Base-by-base conservation (phyloP, 2,797 vertebrate species). In the Sebastes minor region DNA sequence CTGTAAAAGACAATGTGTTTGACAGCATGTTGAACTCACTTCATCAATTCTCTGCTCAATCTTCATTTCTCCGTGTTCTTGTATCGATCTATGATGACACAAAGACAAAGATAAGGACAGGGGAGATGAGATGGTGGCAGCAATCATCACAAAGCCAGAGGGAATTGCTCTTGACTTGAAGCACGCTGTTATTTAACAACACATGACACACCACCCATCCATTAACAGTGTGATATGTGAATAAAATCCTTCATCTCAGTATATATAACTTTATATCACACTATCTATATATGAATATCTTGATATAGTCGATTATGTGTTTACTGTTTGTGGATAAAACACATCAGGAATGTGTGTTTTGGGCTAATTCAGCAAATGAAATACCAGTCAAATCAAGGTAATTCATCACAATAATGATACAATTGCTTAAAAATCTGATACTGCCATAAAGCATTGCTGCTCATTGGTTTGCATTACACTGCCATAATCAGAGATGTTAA, bases 21-120 rank as follows among this genome's bases (percentile, higher is more conserved):
- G 23, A 57, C 46, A 20, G 18, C 27, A 32, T 30, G 35, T 77
- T 4, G 25, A 66, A 97, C 97, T 93, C 89, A 99, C 99, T 95
- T 99, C 98, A 89, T 99, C 97, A 89, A 99, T 98, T 94, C 94
- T 98, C 91, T 96, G 97, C 80, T 98, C 97, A 81, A 99, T 95
- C 92, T 97, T 97, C 81, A 97, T 92, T 82, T 99, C 97, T 22
- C 96, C 96, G 0, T 97, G 96, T 90, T 99, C 98, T 92, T 99
- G 98, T 89, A 99, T 95, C 86, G 97, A 97, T 94, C 98, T 99
- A 72, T 16, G 53, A 78, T 14, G 5, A 71, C n/a, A 63, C 11
- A 63, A 38, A 76, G 9, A 33, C 8, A 79, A 42, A 60, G 14
- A 85, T 13, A 76, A 68, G 52, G 8, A 55, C 23, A 52, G 20